Percentiles rank a stretch among this genome's conserved stretches.
Evolutionary conservation across 1,140 invertebrate species (phyloP).

Genomic region (Vanessa tameamea): DNA sequence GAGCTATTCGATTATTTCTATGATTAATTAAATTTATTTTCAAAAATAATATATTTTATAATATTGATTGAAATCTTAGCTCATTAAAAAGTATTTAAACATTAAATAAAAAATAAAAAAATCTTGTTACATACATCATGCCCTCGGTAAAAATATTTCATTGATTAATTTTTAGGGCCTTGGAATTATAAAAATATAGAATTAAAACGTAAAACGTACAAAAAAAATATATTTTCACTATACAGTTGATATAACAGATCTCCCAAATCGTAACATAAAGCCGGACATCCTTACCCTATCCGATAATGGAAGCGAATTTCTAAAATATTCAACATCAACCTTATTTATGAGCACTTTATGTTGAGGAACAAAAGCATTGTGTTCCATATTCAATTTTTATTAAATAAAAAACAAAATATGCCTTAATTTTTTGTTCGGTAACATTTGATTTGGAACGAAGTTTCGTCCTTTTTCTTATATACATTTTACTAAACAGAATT

Average conservation of each 20-base stretch:
- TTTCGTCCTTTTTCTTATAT: no score
- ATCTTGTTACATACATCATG: no score
- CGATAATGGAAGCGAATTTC: slow-evolving; percentile 66
- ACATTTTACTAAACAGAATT: no score
- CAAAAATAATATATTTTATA: no score
- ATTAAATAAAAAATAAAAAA: no score
- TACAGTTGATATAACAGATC: slow-evolving; percentile 50
- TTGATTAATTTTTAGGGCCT: no score
- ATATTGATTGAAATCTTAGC: no score
- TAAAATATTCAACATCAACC: slow-evolving; percentile 70
- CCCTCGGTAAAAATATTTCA: no score
- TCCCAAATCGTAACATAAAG: slow-evolving; percentile 50
- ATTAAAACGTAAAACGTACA: background rate
- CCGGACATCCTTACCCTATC: slow-evolving; percentile 64
- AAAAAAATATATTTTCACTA: slow-evolving; percentile 37
- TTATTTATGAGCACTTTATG: slow-evolving; percentile 66
- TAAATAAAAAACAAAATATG: slow-evolving; percentile 1
- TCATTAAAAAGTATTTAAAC: no score
- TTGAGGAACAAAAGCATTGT: slow-evolving; percentile 54
- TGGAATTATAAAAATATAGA: background rate
- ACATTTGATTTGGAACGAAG: background rate
- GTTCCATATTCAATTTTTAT: slow-evolving; percentile 41
- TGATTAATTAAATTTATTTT: no score
- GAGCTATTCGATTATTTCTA: no score
- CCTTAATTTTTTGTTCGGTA: background rate